Evolutionary conservation across 2,888 invertebrate genomes (phyloP).

Genomic region (Idaea straminata): DNA sequence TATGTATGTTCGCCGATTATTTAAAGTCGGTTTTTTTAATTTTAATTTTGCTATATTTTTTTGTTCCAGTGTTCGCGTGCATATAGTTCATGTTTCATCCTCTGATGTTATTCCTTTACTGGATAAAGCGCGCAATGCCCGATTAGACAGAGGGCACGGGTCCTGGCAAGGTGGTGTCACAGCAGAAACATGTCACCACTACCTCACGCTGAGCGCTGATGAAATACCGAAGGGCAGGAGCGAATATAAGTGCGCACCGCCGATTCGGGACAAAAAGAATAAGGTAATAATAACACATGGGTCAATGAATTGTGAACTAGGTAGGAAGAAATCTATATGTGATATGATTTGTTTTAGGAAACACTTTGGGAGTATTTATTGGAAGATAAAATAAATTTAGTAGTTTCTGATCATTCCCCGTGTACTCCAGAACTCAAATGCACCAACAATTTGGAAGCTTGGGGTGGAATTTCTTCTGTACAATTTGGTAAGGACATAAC

Average conservation of each 20-base stretch:
- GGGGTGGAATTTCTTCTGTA: slow-evolving; percentile 87
- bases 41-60: background rate
- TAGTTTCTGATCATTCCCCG: slow-evolving; percentile 85
- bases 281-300: slow-evolving; percentile 56
- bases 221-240: slow-evolving; percentile 82
- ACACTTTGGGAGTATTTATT: slow-evolving; percentile 82
- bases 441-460: slow-evolving; percentile 84
- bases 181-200: slow-evolving; percentile 88
- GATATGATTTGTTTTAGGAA: slow-evolving; percentile 55
- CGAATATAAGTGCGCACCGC: slow-evolving; percentile 87
- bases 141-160: slow-evolving; percentile 71
- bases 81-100: slow-evolving; percentile 85
- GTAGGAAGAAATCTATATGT: background rate
- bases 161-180: slow-evolving; percentile 79
- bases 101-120: slow-evolving; percentile 81
- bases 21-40: no score
- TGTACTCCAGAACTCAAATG: slow-evolving; percentile 83
- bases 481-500: slow-evolving; percentile 80
- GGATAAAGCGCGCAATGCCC: slow-evolving; percentile 65
- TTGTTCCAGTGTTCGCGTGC: slow-evolving; percentile 78
- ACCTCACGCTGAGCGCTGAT: slow-evolving; percentile 82
- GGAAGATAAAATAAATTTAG: slow-evolving; percentile 80
- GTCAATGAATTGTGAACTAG: background rate
- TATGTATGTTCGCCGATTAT: no score
- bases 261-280: slow-evolving; percentile 82